A percentile compares a stretch with the other conserved stretches of the same genome.
phyloP scores from a whole-genome alignment of 2,888 invertebrate genomes.

The Rhorus exstirpatorius region DNA sequence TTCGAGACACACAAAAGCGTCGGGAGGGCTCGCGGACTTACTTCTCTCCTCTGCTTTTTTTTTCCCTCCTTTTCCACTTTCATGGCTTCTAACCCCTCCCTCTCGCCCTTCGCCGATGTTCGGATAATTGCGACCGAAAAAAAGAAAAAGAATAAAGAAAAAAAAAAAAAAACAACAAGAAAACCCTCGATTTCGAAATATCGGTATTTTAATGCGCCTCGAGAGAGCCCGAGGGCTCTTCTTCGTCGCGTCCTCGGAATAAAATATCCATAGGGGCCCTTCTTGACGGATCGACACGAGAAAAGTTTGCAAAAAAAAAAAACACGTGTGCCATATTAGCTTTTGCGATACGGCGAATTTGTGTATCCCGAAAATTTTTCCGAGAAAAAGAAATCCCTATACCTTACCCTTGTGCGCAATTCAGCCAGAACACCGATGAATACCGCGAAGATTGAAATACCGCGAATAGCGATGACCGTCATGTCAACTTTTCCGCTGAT shows the following conservation, averaged over 20 bases:
- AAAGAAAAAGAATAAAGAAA: conserved; percentile 73
- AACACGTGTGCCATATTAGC: too few relatives aligned
- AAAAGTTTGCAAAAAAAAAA: conserved; percentile 16
- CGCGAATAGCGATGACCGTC: neutral
- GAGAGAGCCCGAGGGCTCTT: conserved; percentile 57
- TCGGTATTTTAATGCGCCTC: conserved; percentile 78
- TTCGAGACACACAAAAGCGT: conserved; percentile 75
- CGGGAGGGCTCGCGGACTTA: conserved; percentile 66
- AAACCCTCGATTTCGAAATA: conserved; percentile 83
- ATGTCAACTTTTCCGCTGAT: neutral
- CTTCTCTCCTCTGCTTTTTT: conserved; percentile 56
- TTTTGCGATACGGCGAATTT: neutral
- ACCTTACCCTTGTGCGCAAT: conserved; percentile 45
- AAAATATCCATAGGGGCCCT: conserved; percentile 34
- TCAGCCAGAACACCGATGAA: conserved; percentile 9
- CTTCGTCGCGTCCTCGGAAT: conserved; percentile 14
- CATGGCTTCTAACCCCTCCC: conserved; percentile 29
- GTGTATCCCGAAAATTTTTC: neutral
- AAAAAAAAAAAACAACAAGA: conserved; percentile 57
- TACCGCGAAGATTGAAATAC: conserved; percentile 13
- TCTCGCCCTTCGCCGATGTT: conserved; percentile 70
- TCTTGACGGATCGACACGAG: conserved; percentile 20
- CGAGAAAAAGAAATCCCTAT: neutral
- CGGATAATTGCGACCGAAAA: conserved; percentile 81
- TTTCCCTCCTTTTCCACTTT: conserved; percentile 49